Base-by-base conservation (phyloP, 2,113 vertebrate genomes). In the Lipotes vexillifer region DNA sequence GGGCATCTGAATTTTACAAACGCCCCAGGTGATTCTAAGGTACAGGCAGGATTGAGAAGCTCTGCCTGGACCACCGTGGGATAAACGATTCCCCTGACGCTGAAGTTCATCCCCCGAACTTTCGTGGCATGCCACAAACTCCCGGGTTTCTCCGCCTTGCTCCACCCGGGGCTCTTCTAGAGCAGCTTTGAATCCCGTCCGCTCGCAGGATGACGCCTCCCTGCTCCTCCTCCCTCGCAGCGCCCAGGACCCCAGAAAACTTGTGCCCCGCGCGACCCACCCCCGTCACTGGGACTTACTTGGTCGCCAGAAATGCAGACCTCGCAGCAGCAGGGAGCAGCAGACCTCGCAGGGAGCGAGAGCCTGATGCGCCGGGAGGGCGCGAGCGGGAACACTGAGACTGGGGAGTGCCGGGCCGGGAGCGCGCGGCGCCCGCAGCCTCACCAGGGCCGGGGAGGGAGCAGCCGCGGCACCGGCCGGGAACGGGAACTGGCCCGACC, bases 221-320 rank as follows among this genome's bases (percentile, higher is more conserved):
- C 80, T 0, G 59, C 8, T 6, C 33, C 36, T 25, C 78, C 49
- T 13, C 0, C 10, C 41, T 13, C 8, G 17, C 33, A 1, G 44
- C 10, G 15, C 94, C 21, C 36, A 0, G 5, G 27, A 49, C 21
- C 72, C 57, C 63, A 0, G 49, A 3, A 21, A 46, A 20, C 66
- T 4, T 25, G 29, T 17, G 74, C 83, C 41, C 52, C 0, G 69
- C 18, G 63, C 61, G 8, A 27, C 21, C 17, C 52, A 3, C 49
- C 71, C 36, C 27, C 0, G 55, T 11, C 36, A 9, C 52, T 8
- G 13, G 52, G 10, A 96, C 97, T 98, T 91, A 98, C 97, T 3
- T 66, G 89, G 59, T n/a, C 3, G 4, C 75, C 46, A 25, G 36
- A 21, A 13, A 2, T 27, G 84, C 36, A n/a, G 91, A 59, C 17